Percentiles rank a stretch among this genome's conserved stretches.
Evolutionary conservation across 2,797 vertebrate species (phyloP).

Genomic region (Gephyroberyx darwinii): DNA sequence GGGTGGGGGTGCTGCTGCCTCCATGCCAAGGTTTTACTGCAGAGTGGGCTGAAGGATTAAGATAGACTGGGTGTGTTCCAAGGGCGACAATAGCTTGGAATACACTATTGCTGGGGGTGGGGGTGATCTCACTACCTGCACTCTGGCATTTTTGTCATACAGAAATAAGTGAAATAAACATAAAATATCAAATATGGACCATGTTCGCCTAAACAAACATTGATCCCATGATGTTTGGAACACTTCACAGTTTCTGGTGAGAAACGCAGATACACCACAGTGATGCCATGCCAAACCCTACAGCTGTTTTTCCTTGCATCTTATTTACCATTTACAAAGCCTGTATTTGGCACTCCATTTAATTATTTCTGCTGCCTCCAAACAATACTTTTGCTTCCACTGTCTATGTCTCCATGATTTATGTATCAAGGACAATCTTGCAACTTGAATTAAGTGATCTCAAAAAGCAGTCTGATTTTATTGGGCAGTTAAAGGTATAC

Average conservation of each 20-base stretch:
- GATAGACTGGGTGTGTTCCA: conserved; percentile 82
- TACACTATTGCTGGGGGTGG: conserved; percentile 68
- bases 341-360: conserved; percentile 7
- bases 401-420: conserved; percentile 2
- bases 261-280: background rate
- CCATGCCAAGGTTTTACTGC: conserved; percentile 82
- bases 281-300: conserved; percentile 20
- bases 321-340: conserved; percentile 28
- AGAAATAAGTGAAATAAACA: conserved; percentile 49
- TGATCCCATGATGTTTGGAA: background rate
- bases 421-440: conserved; percentile 38
- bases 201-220: background rate
- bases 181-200: conserved; percentile 16
- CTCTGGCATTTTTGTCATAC: conserved; percentile 52
- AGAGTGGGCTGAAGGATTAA: conserved; percentile 83
- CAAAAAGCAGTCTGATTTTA: too few relatives aligned
- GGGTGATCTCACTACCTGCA: conserved; percentile 81
- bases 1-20: conserved; percentile 72
- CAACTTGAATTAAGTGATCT: background rate
- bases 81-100: conserved; percentile 75
- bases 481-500: too few relatives aligned
- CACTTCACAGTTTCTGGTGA: background rate
- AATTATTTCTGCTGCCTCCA: background rate
- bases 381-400: conserved; percentile 10
- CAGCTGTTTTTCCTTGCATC: background rate